These are phyloP conservation scores for Schrankia costaestrigalis DNA, from an alignment of 2,888 invertebrate species.

Conservation along the genomic window DNA sequence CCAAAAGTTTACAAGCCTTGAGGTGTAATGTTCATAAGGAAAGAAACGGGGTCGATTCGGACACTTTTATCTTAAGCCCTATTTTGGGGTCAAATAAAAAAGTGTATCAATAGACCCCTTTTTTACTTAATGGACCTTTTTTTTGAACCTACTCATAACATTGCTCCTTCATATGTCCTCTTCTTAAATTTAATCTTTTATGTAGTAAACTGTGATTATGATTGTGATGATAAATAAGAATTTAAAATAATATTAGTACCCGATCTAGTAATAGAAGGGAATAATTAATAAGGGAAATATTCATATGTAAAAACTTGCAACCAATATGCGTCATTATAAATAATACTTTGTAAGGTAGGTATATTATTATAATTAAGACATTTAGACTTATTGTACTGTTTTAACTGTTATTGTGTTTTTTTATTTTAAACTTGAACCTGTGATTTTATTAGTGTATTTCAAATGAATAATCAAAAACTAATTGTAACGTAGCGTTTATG, in stretches of 20 bases:
- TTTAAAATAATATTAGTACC: slow-evolving; percentile 17
- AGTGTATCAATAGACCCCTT: slow-evolving; percentile 12
- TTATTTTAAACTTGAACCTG: slow-evolving; percentile 29
- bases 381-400: slow-evolving; percentile 27
- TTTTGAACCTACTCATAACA: slow-evolving; percentile 18
- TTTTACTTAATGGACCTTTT: slow-evolving; percentile 14
- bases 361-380: slow-evolving; percentile 26
- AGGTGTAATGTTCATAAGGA: slow-evolving; percentile 17
- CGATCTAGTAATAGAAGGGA: slow-evolving; percentile 17
- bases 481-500: slow-evolving; percentile 19
- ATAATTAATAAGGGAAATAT: slow-evolving; percentile 17
- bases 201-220: slow-evolving; percentile 3
- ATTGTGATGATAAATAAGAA: slow-evolving; percentile 17
- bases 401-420: slow-evolving; percentile 29
- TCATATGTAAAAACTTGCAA: slow-evolving; percentile 16
- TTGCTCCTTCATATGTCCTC: slow-evolving; percentile 17
- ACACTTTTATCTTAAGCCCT: slow-evolving; percentile 17
- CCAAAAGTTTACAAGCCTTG: slow-evolving; percentile 18
- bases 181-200: slow-evolving; percentile 12
- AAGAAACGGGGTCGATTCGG: slow-evolving; percentile 18
- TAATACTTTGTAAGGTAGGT: slow-evolving; percentile 27
- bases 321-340: slow-evolving; percentile 19
- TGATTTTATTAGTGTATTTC: slow-evolving; percentile 29
- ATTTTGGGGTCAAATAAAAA: slow-evolving; percentile 17
- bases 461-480: slow-evolving; percentile 23